Evolutionary conservation across 1,140 invertebrate species (phyloP), one percentile per base, ranked within the genome.

Genomic region (Aphaenogaster floridana): DNA sequence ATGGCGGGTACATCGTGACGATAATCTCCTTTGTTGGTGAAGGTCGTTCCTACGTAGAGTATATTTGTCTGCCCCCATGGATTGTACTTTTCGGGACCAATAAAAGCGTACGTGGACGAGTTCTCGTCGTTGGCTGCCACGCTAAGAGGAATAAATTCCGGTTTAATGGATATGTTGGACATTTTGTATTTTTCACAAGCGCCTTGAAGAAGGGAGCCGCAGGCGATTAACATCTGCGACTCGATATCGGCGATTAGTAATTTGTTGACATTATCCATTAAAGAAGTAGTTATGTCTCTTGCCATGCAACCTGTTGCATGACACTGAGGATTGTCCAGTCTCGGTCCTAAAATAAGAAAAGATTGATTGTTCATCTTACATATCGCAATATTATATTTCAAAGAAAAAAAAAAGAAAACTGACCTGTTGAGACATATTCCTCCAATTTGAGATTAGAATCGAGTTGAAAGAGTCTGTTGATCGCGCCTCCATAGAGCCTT

Each of bases 1-100:
- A 99, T 98, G 1, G 98, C 98, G 7, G 99, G 99, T 17, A 99
- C 98, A 90, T 99, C 97, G 92, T 99, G 98, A n/a, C 98, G 96
- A 94, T 98, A 99, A 89, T 98, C 98, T 8, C 98, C 99, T 88
- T 97, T 97, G 91, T 98, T 98, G 0, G 98, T 99, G 93, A 99
- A 99, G 1, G 99, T 99, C 3, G 98, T 99, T 3, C 98, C 98
- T 6, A 99, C 98, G 95, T 99, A 99, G 0, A 99, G 95, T 34
- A 99, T 98, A 94, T 98, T 98, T 2, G 97, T 97, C 45, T 96
- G 95, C 66, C 97, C 96, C 97, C 97, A 98, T 0, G 96, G 96
- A 89, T 97, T 97, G 92, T 98, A 98, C 68, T 97, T 97, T 88
- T 98, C 97, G 0, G 99, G 99, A 0, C 99, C 99, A 71, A 99